Evolutionary conservation across 2,113 vertebrate genomes (phyloP).

Genomic region (Calidris pygmaea): DNA sequence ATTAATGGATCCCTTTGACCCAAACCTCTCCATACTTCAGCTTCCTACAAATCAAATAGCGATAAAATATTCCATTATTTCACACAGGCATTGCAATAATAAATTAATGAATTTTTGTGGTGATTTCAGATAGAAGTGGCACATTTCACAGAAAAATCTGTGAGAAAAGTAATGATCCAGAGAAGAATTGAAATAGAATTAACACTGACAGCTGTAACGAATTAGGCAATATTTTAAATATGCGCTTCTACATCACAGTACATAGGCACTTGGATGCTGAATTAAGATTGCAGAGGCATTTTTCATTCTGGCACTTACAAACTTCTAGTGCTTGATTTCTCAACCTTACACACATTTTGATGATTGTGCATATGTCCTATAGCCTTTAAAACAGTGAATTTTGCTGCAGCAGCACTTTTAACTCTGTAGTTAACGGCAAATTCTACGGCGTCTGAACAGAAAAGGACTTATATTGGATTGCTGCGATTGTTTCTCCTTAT

Average conservation of each 20-base stretch:
- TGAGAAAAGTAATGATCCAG: constrained; percentile 22
- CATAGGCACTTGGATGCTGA: neutral
- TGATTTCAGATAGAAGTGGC: neutral
- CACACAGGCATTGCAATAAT: neutral
- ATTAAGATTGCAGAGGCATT: neutral
- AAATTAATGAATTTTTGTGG: neutral
- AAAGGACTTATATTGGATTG: neutral
- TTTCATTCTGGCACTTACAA: constrained; percentile 7
- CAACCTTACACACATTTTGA: neutral
- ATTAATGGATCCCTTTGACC: constrained; percentile 19
- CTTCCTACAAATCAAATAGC: neutral
- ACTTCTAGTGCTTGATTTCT: neutral
- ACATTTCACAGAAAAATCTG: neutral
- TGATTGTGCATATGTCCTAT: neutral
- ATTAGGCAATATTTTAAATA: neutral
- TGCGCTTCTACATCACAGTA: neutral
- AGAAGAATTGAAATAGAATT: neutral
- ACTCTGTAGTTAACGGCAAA: neutral
- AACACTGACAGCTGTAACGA: neutral
- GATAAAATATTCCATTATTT: neutral
- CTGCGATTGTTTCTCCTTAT: neutral
- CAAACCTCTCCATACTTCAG: neutral
- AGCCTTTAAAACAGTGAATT: neutral
- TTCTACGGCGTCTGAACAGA: neutral
- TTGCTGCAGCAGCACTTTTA: neutral